These are phyloP conservation scores for Centrocercus urophasianus DNA, from an alignment of 2,113 vertebrate species.

Conservation along the genomic window DNA sequence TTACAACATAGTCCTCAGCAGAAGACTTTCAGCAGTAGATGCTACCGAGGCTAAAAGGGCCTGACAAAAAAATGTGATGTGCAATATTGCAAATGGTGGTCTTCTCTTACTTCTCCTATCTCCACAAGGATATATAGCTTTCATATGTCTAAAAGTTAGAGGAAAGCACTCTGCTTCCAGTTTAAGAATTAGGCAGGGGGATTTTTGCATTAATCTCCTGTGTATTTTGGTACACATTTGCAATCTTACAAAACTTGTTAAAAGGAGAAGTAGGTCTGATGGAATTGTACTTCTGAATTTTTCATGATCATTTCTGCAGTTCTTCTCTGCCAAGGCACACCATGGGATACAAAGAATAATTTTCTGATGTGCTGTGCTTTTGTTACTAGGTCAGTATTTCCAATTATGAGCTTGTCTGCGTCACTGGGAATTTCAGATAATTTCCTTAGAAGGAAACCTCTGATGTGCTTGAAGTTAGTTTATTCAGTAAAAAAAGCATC, in stretches of 20 bases:
- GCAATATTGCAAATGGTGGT: neutral
- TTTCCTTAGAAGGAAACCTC: neutral
- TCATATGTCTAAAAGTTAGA: neutral
- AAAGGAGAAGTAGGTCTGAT: neutral
- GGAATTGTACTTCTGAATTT: neutral
- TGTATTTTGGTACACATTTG: neutral
- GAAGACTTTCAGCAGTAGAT: neutral
- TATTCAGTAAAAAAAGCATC: constrained; percentile 40
- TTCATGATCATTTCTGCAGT: neutral
- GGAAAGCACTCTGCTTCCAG: neutral
- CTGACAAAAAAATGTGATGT: neutral
- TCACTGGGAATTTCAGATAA: constrained; percentile 23
- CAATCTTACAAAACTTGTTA: neutral
- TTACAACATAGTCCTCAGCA: neutral
- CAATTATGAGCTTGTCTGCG: constrained; percentile 35
- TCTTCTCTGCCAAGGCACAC: neutral
- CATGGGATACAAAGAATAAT: neutral
- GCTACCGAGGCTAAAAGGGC: neutral
- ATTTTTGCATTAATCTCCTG: neutral
- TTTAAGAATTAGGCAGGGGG: neutral
- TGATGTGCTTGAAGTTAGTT: neutral
- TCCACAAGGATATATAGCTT: neutral
- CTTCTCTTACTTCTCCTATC: neutral
- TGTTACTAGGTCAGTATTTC: constrained; percentile 57
- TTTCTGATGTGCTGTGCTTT: neutral